Evolutionary conservation across 2,113 vertebrate species (phyloP), one percentile per base, ranked within the genome.

Genomic region (Dendrocopos noguchii): DNA sequence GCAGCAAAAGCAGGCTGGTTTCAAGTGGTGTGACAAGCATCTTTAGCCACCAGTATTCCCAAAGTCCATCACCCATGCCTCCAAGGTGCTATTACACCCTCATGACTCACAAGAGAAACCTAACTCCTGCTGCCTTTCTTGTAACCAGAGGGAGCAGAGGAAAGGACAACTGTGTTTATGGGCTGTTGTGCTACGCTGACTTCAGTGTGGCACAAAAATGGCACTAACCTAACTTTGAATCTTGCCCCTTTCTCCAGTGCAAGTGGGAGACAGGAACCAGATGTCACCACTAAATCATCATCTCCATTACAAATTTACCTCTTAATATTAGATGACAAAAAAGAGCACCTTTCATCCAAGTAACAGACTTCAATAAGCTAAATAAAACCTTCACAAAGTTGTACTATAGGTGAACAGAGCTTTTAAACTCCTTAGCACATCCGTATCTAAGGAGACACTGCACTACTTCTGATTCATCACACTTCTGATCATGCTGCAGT

Each of bases 101-200:
- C 21, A 17, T 73, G 78, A 92, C 33, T 92, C 89, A 79, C 13
- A 56, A 39, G 29, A n/a, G 82, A 79, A 87, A 47, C 18, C 17
- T 53, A 73, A 67, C 79, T 91, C 36, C 75, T 75, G 65, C 65
- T 84, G 80, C 67, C 22, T 56, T 83, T 39, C 80, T 80, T 3
- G 1, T 90, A 90, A 71, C 93, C 89, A 91, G 75, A 91, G 68
- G 92, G 75, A 95, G 53, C 27, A 64, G 64, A 84, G 31, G 29
- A 56, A 11, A 46, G 21, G 56, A 70, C 36, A 80, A 22, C n/a
- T 42, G 29, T 1, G 2, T 56, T 80, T 71, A 31, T 6, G 61
- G 44, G 71, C 39, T 39, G 52, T 2, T 80, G n/a, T 39, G 16
- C 56, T 76, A 4, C 5, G 21, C 0, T 42, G 42, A 71, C 22